Evolutionary conservation across 2,888 invertebrate species (phyloP).

Genomic region (Malthinus seriepunctatus): DNA sequence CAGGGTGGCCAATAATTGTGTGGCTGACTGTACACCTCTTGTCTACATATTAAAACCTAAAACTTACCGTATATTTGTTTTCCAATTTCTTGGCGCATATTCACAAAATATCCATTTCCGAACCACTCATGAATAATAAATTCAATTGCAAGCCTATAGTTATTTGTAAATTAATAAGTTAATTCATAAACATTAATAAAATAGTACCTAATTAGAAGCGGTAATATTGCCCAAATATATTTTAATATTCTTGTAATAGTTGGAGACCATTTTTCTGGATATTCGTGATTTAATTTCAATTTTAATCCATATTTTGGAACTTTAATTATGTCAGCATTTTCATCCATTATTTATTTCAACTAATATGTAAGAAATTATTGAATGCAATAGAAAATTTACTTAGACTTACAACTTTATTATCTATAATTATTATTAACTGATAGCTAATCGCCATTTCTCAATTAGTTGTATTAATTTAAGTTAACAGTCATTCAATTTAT

Average conservation of each 20-base stretch:
- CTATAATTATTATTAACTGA: no score
- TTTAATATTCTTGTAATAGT: constrained; percentile 65
- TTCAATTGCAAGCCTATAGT: constrained; percentile 70
- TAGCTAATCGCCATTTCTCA: no score
- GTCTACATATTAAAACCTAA: no score
- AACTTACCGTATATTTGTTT: constrained; percentile 82
- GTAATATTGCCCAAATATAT: constrained; percentile 72
- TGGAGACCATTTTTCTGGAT: constrained; percentile 74
- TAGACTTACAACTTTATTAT: no score
- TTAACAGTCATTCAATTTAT: no score
- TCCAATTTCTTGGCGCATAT: constrained; percentile 70
- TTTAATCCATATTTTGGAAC: constrained; percentile 72
- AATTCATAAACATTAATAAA: neutral
- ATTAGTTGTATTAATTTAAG: no score
- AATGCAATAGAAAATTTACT: no score
- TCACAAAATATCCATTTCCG: constrained; percentile 76
- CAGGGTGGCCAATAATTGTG: no score
- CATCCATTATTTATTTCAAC: no score
- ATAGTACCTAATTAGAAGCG: constrained; percentile 70
- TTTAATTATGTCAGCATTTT: no score
- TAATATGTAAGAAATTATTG: no score
- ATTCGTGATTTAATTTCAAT: constrained; percentile 72
- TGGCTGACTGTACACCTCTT: no score
- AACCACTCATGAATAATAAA: constrained; percentile 66
- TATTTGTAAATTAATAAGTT: constrained; percentile 4